Base-by-base conservation (phyloP, 2,797 vertebrate species). In the Meda fulgida region DNA sequence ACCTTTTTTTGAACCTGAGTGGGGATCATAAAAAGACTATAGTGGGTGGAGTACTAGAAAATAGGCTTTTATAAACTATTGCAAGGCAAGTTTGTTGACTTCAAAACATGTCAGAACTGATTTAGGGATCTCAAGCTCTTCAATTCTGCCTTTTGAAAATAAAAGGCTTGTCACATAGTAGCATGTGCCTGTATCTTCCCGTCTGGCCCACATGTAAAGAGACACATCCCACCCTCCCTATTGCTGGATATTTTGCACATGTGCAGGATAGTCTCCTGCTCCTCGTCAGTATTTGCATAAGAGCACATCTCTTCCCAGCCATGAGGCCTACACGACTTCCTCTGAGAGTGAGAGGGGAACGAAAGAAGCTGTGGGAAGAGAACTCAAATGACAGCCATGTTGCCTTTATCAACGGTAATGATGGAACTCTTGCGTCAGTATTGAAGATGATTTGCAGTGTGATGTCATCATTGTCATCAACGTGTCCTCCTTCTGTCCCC, bases 221-320 rank as follows among this genome's bases (percentile, higher is more conserved):
- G 26, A 90, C 88, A 90, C 86, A 89, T 92, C 91, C 91, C 80
- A 85, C 38, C 69, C 10, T 36, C 81, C 91, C 86, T 86, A 87
- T 84, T 58, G 86, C 83, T 84, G 89, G 91, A 91, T 85, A 85
- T 89, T 94, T 94, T 94, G 93, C 94, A 94, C 93, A 93, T 85
- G 67, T 85, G 48, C 46, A 58, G 91, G 93, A 92, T 83, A 66
- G 79, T 85, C 87, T 92, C 91, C 90, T 89, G 89, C 92, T 91
- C 91, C 92, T 92, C 90, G 86, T 92, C 94, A 94, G 94, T 95
- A 94, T 95, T 95, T 66, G 19, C 78, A 81, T 81, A 81, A 70
- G 43, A 89, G 89, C 84, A 87, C 80, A 19, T 85, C 73, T 89
- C 38, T 53, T 69, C 51, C 60, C 73, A 79, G 63, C 8, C 75